phyloP scores from a whole-genome alignment of 1,140 invertebrate genomes.

The Zaprionus ornatus region DNA sequence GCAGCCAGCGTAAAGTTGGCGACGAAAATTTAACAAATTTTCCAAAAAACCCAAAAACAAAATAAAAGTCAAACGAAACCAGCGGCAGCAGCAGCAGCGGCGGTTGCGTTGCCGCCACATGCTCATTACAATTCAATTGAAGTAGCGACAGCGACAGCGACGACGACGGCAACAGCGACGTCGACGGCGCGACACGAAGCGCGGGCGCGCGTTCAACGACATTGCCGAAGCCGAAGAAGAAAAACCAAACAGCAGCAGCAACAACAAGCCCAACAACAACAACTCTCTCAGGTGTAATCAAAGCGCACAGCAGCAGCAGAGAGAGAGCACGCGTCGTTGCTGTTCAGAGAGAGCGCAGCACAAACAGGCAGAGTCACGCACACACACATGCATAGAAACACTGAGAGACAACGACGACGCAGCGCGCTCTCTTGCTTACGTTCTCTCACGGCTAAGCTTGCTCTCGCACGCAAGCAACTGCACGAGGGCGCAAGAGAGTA shows the following conservation, averaged over 20 bases:
- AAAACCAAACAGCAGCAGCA: constrained; percentile 67
- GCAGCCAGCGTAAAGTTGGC: constrained; percentile 64
- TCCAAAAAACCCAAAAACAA: constrained; percentile 38
- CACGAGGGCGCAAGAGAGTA: constrained; percentile 27
- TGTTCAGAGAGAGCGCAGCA: constrained; percentile 6
- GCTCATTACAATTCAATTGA: constrained; percentile 80
- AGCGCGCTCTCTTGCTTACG: not conserved
- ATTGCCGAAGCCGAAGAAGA: constrained; percentile 62
- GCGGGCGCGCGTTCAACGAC: constrained; percentile 67
- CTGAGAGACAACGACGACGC: not conserved
- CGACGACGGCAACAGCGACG: constrained; percentile 27
- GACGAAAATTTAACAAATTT: constrained; percentile 80
- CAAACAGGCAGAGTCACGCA: constrained; percentile 19
- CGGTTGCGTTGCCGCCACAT: constrained; percentile 46
- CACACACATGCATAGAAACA: constrained; percentile 58
- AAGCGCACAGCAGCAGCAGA: constrained; percentile 54
- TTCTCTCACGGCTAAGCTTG: not conserved
- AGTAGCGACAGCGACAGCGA: constrained; percentile 57
- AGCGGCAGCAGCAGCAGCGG: not conserved
- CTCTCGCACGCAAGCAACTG: constrained; percentile 11
- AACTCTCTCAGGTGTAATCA: constrained; percentile 72
- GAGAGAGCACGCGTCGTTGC: not conserved
- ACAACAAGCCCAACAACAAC: constrained; percentile 37
- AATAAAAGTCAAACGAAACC: constrained; percentile 20
- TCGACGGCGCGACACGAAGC: constrained; percentile 25